A percentile compares a stretch with the other conserved stretches of the same genome.
Conservation (phyloP, 2,888 invertebrate genomes). For the Ormyrus labotus region DNA sequence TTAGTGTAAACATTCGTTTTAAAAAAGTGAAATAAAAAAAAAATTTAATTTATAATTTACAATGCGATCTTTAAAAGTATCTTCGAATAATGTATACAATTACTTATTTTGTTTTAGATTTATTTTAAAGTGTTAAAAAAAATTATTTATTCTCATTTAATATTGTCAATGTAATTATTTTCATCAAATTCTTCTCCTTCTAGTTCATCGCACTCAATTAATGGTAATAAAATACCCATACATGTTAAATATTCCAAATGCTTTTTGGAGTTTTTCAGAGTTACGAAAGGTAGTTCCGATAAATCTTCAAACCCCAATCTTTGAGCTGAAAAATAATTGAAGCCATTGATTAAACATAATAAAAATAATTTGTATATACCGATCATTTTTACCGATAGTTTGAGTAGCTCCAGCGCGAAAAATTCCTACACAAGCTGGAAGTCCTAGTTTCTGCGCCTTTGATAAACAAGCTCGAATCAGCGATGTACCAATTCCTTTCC, state of each 20-base stretch:
- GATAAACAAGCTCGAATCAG: slow-evolving; percentile 61
- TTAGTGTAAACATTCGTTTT: too few species aligned
- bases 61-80: too few species aligned
- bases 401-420: slow-evolving; percentile 60
- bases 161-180: slow-evolving; percentile 10
- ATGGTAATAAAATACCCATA: slow-evolving; percentile 20
- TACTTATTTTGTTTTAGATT: neutral
- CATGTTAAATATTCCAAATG: slow-evolving; percentile 9
- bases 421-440: slow-evolving; percentile 58
- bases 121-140: neutral
- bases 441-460: slow-evolving; percentile 41
- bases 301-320: slow-evolving; percentile 39
- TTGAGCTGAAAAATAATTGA: slow-evolving; percentile 29
- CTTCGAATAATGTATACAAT: too few species aligned
- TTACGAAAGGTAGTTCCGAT: neutral
- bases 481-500: slow-evolving; percentile 62
- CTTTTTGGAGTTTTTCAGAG: too few species aligned
- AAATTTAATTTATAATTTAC: too few species aligned
- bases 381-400: slow-evolving; percentile 59
- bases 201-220: too few species aligned
- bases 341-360: neutral
- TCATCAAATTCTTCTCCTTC: neutral
- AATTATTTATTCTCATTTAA: neutral
- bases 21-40: too few species aligned
- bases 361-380: neutral